phyloP scores from a whole-genome alignment of 2,113 vertebrate species.

The Eretmochelys imbricata region DNA sequence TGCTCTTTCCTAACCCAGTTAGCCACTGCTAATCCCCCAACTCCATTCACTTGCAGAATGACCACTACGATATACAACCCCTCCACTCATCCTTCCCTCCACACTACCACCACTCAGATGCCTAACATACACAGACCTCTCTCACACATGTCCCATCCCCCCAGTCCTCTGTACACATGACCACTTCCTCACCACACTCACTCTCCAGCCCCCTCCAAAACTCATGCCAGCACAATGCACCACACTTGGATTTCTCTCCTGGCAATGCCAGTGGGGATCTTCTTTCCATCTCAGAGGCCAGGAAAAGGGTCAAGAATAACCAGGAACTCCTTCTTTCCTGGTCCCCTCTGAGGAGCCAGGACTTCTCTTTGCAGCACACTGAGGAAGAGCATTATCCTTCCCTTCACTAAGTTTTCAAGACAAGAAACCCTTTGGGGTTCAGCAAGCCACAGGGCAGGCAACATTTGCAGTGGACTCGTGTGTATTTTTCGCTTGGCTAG shows the following conservation, averaged over 20 bases:
- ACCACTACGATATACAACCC: background rate
- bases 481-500: background rate
- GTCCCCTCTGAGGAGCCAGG: background rate
- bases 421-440: background rate
- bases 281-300: background rate
- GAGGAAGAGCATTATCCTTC: background rate
- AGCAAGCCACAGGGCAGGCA: background rate
- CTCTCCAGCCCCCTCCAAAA: background rate
- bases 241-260: background rate
- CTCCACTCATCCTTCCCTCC: background rate
- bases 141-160: background rate
- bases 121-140: background rate
- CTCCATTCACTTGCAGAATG: background rate
- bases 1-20: background rate
- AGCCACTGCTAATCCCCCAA: background rate
- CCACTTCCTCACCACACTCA: background rate
- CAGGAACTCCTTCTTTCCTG: background rate
- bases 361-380: background rate
- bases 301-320: background rate
- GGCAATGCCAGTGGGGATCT: background rate
- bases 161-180: background rate
- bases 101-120: accelerated
- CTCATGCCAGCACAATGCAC: background rate
- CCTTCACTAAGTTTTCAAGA: background rate
- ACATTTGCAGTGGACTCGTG: background rate